phyloP scores from a whole-genome alignment of 2,888 invertebrate genomes.

The Eudemis profundana region DNA sequence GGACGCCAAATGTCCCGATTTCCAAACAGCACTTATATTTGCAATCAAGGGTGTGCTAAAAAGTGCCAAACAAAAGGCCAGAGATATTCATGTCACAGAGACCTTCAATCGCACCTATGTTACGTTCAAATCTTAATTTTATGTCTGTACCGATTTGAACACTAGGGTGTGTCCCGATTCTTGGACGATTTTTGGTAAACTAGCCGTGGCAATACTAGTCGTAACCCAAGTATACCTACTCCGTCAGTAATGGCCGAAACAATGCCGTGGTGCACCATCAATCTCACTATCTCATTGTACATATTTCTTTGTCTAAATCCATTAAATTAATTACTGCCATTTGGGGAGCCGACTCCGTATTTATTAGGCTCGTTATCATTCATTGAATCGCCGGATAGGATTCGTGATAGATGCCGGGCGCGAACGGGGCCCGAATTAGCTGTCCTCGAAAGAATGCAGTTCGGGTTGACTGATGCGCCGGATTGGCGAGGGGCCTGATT shows the following conservation, averaged over 20 bases:
- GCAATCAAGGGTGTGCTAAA: too few relatives aligned
- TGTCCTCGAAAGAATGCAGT: slow-evolving; percentile 81
- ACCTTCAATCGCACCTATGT: too few relatives aligned
- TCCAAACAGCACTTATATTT: too few relatives aligned
- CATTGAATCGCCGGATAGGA: slow-evolving; percentile 82
- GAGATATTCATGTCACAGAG: too few relatives aligned
- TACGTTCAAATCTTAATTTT: too few relatives aligned
- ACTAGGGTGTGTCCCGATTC: too few relatives aligned
- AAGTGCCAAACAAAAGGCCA: too few relatives aligned
- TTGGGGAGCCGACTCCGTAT: slow-evolving; percentile 81
- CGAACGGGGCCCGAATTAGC: slow-evolving; percentile 81
- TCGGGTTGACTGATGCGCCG: slow-evolving; percentile 74
- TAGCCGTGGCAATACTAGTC: too few relatives aligned
- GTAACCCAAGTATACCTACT: slow-evolving; percentile 55
- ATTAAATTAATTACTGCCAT: slow-evolving; percentile 84
- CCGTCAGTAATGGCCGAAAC: slow-evolving; percentile 71
- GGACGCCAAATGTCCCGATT: too few relatives aligned
- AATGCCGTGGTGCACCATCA: slow-evolving; percentile 70
- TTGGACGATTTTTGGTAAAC: too few relatives aligned
- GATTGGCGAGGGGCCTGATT: slow-evolving; percentile 64
- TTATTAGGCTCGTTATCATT: slow-evolving; percentile 85
- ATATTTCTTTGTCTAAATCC: slow-evolving; percentile 85
- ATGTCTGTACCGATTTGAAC: too few relatives aligned
- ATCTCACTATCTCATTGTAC: slow-evolving; percentile 83
- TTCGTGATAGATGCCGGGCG: slow-evolving; percentile 77